Conservation (phyloP, 2,113 vertebrate genomes). For the Uria lomvia region DNA sequence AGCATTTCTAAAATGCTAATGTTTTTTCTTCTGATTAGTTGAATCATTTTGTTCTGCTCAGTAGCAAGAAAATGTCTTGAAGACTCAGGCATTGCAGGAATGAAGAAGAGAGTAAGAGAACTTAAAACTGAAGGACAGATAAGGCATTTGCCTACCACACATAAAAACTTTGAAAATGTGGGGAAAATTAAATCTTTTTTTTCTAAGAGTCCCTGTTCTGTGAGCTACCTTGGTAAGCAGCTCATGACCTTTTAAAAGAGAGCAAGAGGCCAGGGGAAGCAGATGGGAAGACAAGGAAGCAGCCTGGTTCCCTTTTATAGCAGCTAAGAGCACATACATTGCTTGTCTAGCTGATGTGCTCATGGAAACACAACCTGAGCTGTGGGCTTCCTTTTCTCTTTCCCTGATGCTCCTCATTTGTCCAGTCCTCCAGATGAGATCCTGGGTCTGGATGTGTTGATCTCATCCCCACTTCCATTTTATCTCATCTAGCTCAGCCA, state of each 20-base stretch:
- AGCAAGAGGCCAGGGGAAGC: not conserved
- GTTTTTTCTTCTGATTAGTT: not conserved
- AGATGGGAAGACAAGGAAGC: not conserved
- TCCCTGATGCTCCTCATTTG: not conserved
- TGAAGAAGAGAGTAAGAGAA: not conserved
- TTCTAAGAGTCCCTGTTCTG: not conserved
- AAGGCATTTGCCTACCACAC: not conserved
- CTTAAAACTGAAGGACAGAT: not conserved
- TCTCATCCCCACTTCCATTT: not conserved
- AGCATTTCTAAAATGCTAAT: not conserved
- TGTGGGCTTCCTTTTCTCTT: not conserved
- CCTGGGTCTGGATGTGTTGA: not conserved
- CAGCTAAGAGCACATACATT: not conserved
- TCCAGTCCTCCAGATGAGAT: not conserved
- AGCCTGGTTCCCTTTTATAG: not conserved
- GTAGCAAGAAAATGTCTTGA: not conserved
- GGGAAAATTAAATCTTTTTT: not conserved
- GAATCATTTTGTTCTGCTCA: not conserved
- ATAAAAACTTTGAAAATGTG: not conserved
- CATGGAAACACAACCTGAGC: not conserved
- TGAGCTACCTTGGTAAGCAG: not conserved
- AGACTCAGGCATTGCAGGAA: not conserved
- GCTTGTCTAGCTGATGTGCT: not conserved
- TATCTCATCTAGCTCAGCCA: not conserved
- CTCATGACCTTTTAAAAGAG: not conserved